Evolutionary conservation across 1,140 invertebrate species (phyloP).

Genomic region (Dendrolimus punctatus): DNA sequence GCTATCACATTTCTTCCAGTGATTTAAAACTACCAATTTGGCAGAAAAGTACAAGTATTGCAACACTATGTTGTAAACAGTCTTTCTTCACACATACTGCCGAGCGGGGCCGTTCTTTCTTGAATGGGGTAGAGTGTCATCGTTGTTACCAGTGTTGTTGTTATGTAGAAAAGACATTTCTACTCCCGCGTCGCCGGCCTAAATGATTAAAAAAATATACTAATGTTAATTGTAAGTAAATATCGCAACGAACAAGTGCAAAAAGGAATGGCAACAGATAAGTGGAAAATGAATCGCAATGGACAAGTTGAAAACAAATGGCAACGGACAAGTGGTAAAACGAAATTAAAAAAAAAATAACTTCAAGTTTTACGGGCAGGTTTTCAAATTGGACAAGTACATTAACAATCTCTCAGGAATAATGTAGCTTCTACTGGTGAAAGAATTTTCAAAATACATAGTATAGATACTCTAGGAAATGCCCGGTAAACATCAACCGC

Average conservation of each 20-base stretch:
- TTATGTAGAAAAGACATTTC: conserved; percentile 66
- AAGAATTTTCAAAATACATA: no score
- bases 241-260: not conserved
- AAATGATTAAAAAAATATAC: conserved; percentile 2
- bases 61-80: conserved; percentile 18
- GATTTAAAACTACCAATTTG: conserved; percentile 28
- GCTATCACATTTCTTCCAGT: conserved; percentile 32
- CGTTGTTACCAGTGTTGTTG: conserved; percentile 51
- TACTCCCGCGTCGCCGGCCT: conserved; percentile 44
- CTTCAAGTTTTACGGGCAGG: no score
- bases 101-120: conserved; percentile 51
- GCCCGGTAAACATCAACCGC: no score
- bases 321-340: no score
- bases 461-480: no score
- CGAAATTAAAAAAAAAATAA: no score
- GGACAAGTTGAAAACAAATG: no score
- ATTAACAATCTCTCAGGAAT: no score
- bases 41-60: conserved; percentile 18
- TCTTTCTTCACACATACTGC: conserved; percentile 48
- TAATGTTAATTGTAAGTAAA: conserved; percentile 5
- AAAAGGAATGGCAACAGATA: no score
- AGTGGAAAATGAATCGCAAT: no score
- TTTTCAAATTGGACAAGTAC: no score
- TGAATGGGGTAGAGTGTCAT: conserved; percentile 47
- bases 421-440: no score